Base-by-base conservation (phyloP, 1,140 invertebrate genomes). In the Platyscapa corneri region DNA sequence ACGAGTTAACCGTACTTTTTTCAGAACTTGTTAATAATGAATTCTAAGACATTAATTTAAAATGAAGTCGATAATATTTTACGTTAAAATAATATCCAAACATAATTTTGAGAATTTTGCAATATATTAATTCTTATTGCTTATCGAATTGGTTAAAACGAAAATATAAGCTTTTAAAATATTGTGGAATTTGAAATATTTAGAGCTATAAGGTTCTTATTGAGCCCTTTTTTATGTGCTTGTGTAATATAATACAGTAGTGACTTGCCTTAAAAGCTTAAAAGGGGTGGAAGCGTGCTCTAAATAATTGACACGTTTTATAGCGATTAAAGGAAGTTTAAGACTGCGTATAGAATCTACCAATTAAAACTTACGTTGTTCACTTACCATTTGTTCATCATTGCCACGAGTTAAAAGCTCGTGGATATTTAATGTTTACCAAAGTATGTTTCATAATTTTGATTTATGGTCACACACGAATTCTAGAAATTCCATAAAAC, bases 301-400 rank as follows among this genome's bases (percentile, higher is more conserved):
- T 82, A 83, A 83, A 83, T 83, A 83, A 83, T 75, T 83, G 53
- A 83, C 37, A 30, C 34, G 53, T 75, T 64, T 56, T 83, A 30
- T 20, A 42, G 16, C 20, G 49, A 42, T 75, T 83, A 60, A 60
- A n/a, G 7, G 30, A 32, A 82, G 18, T 72, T 49, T 49, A n/a
- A 80, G 46, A 46, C 23, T 65, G 14, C 23, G 64, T 30, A 49
- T 65, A 46, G 37, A 34, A 30, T 18, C 14, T 42, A 46, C 27
- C 39, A 80, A 80, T 80, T 80, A 80, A 80, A 80, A 67, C 32
- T 65, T 64, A 16, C 3, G 18, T 2, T 16, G 8, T 23, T 79
- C 0, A 8, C 2, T 80, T n/a, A n/a, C n/a, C n/a, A n/a, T n/a
- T n/a, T n/a, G 65, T 80, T 67, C 39, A 42, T 42, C 32, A 67